Percentiles rank a stretch among this genome's conserved stretches.
phyloP scores from a whole-genome alignment of 2,888 invertebrate species.

The Sarcophaga rosellei region DNA sequence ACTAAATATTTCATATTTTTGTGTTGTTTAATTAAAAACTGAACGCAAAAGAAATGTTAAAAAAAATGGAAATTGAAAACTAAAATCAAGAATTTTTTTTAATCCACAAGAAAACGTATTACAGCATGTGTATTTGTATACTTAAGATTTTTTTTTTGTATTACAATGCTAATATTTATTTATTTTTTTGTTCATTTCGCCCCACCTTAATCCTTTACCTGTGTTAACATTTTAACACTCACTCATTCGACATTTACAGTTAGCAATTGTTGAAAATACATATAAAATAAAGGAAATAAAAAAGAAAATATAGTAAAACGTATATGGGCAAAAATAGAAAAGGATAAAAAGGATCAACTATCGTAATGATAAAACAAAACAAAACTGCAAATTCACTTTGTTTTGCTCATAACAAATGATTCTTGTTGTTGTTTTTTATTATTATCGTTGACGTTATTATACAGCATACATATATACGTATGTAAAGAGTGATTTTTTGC shows the following conservation, averaged over 20 bases:
- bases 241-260: not conserved
- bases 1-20: too few relatives aligned
- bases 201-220: too few relatives aligned
- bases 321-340: too few relatives aligned
- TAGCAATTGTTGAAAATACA: not conserved
- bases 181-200: not conserved
- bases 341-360: not conserved
- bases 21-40: too few relatives aligned
- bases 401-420: not conserved
- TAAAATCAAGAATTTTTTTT: too few relatives aligned
- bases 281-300: not conserved
- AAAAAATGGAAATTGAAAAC: too few relatives aligned
- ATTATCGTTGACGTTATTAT: not conserved
- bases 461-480: not conserved
- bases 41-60: too few relatives aligned
- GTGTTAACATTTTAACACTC: not conserved
- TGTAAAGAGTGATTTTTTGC: too few relatives aligned
- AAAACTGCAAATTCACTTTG: constrained; percentile 40
- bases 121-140: too few relatives aligned
- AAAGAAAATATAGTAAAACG: too few relatives aligned
- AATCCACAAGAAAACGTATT: too few relatives aligned
- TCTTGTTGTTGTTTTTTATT: not conserved
- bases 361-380: constrained; percentile 15
- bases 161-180: constrained; percentile 1
- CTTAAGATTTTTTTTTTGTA: not conserved